phyloP scores from a whole-genome alignment of 2,113 vertebrate species.

The Platichthys stellatus region DNA sequence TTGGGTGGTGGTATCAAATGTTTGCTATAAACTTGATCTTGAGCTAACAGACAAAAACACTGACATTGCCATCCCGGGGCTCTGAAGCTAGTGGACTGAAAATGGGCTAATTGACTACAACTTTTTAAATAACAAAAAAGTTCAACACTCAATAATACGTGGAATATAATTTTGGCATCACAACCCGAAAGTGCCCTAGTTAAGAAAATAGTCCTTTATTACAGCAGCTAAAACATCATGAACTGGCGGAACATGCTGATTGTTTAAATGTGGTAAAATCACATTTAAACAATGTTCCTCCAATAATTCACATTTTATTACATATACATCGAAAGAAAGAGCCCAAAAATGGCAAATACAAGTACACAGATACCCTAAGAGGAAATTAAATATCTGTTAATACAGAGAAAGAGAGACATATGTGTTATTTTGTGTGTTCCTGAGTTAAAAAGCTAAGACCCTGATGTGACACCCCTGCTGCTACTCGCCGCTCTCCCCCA shows the following conservation, averaged over 20 bases:
- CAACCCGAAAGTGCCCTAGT: neutral
- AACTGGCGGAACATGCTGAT: neutral
- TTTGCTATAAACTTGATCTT: no score
- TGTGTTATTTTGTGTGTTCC: neutral
- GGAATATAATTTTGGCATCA: neutral
- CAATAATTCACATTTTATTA: conserved; percentile 20
- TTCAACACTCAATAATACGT: neutral
- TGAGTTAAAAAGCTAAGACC: conserved; percentile 6
- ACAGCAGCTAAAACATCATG: conserved; percentile 1
- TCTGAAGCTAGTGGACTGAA: neutral
- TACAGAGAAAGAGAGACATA: neutral
- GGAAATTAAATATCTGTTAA: neutral
- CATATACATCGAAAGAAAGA: neutral
- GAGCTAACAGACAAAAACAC: neutral
- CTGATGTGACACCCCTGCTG: neutral
- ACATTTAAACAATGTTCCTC: neutral
- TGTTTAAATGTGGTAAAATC: neutral
- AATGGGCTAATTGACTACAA: neutral
- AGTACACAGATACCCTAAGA: neutral
- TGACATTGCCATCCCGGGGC: neutral
- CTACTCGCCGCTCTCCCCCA: conserved; percentile 39
- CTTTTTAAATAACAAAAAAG: neutral
- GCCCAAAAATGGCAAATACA: neutral
- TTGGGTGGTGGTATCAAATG: no score
- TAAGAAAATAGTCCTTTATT: conserved; percentile 4